Percentiles rank a stretch among this genome's conserved stretches.
phyloP scores from a whole-genome alignment of 2,888 invertebrate species.

The Microdon myrmicae region DNA sequence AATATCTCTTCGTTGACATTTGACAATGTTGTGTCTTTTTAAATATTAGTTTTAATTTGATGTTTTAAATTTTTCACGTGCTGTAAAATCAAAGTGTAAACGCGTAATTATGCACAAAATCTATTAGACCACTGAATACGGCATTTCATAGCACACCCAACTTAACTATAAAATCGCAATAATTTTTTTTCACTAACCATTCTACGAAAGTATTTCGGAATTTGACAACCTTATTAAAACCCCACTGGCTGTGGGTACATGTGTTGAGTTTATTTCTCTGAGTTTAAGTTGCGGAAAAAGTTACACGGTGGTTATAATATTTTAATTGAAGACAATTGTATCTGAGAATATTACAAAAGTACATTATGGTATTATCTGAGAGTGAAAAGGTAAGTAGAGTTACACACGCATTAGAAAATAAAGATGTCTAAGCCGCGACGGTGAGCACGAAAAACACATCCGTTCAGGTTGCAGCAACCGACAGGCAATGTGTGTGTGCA shows the following conservation, averaged over 20 bases:
- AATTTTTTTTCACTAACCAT: constrained; percentile 1
- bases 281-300: constrained; percentile 15
- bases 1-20: too few relatives aligned
- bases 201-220: constrained; percentile 13
- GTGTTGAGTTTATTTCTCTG: constrained; percentile 33
- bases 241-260: constrained; percentile 48
- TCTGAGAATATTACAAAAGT: constrained; percentile 10
- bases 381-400: constrained; percentile 46
- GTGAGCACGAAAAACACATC: constrained; percentile 6
- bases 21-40: too few relatives aligned
- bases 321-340: too few relatives aligned
- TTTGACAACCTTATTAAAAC: constrained; percentile 28
- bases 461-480: constrained; percentile 32
- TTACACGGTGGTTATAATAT: too few relatives aligned
- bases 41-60: too few relatives aligned
- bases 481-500: constrained; percentile 15
- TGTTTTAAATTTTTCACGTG: too few relatives aligned
- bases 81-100: too few relatives aligned
- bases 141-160: constrained; percentile 2
- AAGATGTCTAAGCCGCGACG: constrained; percentile 28
- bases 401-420: constrained; percentile 38
- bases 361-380: constrained; percentile 44
- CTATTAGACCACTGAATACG: too few relatives aligned
- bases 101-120: too few relatives aligned
- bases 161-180: not conserved